Conservation (phyloP, 2,113 vertebrate species). For the Brachirus orientalis region DNA sequence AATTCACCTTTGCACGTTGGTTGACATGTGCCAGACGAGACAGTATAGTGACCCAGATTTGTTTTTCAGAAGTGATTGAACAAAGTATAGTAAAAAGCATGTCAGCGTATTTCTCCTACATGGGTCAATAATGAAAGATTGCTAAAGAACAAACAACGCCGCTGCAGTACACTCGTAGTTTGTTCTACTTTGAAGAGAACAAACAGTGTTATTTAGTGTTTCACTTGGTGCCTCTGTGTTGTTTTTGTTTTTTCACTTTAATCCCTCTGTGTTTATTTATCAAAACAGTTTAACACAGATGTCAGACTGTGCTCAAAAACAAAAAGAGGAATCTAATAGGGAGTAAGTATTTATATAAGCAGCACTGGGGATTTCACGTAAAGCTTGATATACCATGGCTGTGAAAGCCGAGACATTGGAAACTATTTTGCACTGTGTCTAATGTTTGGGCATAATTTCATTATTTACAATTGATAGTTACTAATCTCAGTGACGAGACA, state of each 20-base stretch:
- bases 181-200: conserved; percentile 45
- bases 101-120: background rate
- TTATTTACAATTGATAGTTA: conserved; percentile 18
- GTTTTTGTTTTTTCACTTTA: conserved; percentile 44
- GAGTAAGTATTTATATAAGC: background rate
- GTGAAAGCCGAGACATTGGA: conserved; percentile 26
- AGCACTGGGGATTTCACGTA: background rate
- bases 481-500: conserved; percentile 10
- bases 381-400: conserved; percentile 8
- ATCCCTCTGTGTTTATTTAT: conserved; percentile 59
- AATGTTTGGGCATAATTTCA: background rate
- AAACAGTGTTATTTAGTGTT: conserved; percentile 52
- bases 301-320: conserved; percentile 43
- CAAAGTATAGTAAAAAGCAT: background rate
- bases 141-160: conserved; percentile 24
- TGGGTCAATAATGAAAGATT: background rate
- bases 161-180: conserved; percentile 31
- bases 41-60: background rate
- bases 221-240: conserved; percentile 34
- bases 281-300: conserved; percentile 56
- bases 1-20: too few species aligned
- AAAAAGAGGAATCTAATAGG: conserved; percentile 13
- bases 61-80: background rate
- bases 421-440: conserved; percentile 7
- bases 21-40: background rate